A percentile compares a stretch with the other conserved stretches of the same genome.
phyloP scores from a whole-genome alignment of 2,888 invertebrate species.

The Amphiduros pacificus region DNA sequence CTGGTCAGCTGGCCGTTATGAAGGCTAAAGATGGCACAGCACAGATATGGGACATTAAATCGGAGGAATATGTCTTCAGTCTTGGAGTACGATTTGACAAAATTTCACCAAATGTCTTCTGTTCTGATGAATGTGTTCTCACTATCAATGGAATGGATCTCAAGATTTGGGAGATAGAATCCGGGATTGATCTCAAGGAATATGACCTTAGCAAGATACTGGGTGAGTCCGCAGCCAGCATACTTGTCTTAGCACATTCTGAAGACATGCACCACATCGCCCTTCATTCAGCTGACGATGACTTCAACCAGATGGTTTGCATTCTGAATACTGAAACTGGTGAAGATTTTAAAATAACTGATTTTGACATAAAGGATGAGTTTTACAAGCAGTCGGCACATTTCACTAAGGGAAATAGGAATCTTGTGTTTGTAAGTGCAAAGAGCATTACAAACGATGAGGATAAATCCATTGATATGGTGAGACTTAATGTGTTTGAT shows the following conservation, averaged over 20 bases:
- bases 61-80: slow-evolving; percentile 14
- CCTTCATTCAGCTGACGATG: slow-evolving; percentile 23
- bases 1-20: slow-evolving; percentile 19
- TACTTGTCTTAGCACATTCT: slow-evolving; percentile 12
- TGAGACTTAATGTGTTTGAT: slow-evolving; percentile 14
- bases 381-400: slow-evolving; percentile 23
- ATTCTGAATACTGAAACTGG: slow-evolving; percentile 11
- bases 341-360: slow-evolving; percentile 1
- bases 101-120: slow-evolving; percentile 22
- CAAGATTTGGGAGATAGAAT: slow-evolving; percentile 23
- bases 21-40: slow-evolving; percentile 22
- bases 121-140: slow-evolving; percentile 3
- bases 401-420: slow-evolving; percentile 1
- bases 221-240: slow-evolving; percentile 3
- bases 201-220: slow-evolving; percentile 8
- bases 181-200: slow-evolving; percentile 4
- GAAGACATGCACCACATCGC: slow-evolving; percentile 16
- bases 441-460: slow-evolving; percentile 10
- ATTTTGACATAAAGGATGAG: slow-evolving; percentile 28
- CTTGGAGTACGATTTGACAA: slow-evolving; percentile 19
- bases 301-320: slow-evolving; percentile 25
- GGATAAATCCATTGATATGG: slow-evolving; percentile 11
- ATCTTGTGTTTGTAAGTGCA: slow-evolving; percentile 21
- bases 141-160: slow-evolving; percentile 5
- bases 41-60: slow-evolving; percentile 26